A percentile compares a stretch with the other conserved stretches of the same genome.
These are phyloP conservation scores for Pan paniscus DNA, from an alignment of 2,113 vertebrate species.

Conservation along the genomic window DNA sequence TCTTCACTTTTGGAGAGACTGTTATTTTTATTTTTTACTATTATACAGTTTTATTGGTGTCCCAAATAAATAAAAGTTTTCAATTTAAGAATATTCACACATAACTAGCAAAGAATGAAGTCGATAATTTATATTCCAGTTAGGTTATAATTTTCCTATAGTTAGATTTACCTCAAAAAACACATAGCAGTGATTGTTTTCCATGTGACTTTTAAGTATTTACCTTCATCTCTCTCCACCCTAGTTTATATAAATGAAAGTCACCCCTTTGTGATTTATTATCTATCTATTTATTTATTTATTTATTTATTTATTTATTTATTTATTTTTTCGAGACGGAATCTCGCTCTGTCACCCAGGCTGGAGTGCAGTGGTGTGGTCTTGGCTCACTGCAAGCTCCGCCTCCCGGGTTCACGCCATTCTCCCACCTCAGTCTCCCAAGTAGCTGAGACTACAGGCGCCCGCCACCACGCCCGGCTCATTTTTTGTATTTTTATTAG, in stretches of 20 bases:
- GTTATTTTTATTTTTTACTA: not conserved
- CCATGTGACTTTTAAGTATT: not conserved
- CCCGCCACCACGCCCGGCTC: no score
- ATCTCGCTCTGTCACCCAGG: no score
- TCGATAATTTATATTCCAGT: not conserved
- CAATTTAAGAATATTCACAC: not conserved
- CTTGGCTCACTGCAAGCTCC: no score
- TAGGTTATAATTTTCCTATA: not conserved
- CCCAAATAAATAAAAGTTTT: not conserved
- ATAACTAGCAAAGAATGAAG: not conserved
- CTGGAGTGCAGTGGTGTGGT: no score
- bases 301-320: no score
- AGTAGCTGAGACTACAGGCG: no score
- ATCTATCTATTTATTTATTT: no score
- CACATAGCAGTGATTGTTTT: not conserved
- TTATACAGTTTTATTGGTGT: not conserved
- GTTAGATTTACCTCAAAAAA: slow-evolving; percentile 2
- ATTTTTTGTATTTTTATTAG: no score
- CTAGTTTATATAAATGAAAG: not conserved
- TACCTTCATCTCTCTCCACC: not conserved
- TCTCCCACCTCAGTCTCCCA: no score
- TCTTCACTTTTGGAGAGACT: not conserved
- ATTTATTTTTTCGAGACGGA: no score
- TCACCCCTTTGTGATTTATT: not conserved
- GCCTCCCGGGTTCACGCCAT: no score